These are phyloP conservation scores for Apaloderma vittatum DNA, from an alignment of 2,113 vertebrate species.

Conservation along the genomic window DNA sequence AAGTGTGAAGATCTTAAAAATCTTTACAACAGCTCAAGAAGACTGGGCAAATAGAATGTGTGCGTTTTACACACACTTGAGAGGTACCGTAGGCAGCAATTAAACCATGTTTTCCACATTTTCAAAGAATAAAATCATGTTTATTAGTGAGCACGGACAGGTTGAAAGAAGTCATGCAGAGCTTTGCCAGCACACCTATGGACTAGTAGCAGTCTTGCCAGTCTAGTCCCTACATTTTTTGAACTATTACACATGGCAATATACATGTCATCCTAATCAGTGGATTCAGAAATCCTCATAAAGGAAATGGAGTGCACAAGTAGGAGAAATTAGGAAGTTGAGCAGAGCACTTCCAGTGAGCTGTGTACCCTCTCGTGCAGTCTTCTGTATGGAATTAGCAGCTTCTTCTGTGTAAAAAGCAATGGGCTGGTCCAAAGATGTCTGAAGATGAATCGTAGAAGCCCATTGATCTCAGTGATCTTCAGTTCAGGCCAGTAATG, in stretches of 20 bases:
- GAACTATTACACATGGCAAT: neutral
- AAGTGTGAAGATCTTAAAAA: neutral
- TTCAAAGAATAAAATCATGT: neutral
- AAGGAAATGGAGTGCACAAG: neutral
- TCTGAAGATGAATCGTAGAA: neutral
- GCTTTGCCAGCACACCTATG: neutral
- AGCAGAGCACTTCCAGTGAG: neutral
- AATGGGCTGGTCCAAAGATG: neutral
- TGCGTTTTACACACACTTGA: neutral
- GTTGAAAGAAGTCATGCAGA: neutral
- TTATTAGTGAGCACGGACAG: neutral
- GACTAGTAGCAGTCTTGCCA: neutral
- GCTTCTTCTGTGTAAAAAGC: neutral
- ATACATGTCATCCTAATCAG: neutral
- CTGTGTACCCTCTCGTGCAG: neutral
- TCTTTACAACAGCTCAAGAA: neutral
- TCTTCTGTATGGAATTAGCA: neutral
- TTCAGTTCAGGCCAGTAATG: neutral
- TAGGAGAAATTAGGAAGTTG: neutral
- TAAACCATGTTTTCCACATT: neutral
- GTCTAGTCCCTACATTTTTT: neutral
- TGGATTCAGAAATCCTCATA: neutral
- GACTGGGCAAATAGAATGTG: neutral
- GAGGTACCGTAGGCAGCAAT: neutral
- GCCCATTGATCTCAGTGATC: rapidly evolving